These are phyloP conservation scores for Crossocerus cetratus DNA, from an alignment of 2,888 invertebrate species.

Conservation along the genomic window DNA sequence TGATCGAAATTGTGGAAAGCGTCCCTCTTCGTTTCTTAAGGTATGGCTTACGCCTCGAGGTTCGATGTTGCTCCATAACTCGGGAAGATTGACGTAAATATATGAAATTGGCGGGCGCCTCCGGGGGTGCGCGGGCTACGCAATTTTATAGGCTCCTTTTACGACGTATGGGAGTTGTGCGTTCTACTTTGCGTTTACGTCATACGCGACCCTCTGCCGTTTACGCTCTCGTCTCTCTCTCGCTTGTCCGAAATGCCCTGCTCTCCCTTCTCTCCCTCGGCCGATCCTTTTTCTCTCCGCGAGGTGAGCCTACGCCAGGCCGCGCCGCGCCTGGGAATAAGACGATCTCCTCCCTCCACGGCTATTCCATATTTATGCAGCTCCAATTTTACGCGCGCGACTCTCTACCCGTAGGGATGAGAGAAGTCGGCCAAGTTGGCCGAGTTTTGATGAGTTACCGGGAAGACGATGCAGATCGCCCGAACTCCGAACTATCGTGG, in stretches of 20 bases:
- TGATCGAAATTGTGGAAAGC: no score
- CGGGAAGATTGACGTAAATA: conserved; percentile 57
- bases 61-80: conserved; percentile 47
- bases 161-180: conserved; percentile 71
- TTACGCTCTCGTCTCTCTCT: conserved; percentile 37
- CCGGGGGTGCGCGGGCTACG: conserved; percentile 30
- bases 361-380: conserved; percentile 13
- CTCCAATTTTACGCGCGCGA: neutral
- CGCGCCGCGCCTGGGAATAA: conserved; percentile 14
- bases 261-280: conserved; percentile 25
- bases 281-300: conserved; percentile 29
- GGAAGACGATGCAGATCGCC: neutral
- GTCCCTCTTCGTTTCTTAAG: neutral
- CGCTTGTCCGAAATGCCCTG: conserved; percentile 31
- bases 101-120: conserved; percentile 53
- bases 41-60: conserved; percentile 19
- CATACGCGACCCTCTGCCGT: conserved; percentile 61
- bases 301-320: conserved; percentile 18
- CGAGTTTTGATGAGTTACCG: neutral
- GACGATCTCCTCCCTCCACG: neutral
- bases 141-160: conserved; percentile 72
- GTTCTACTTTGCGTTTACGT: conserved; percentile 69
- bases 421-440: neutral
- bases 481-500: neutral
- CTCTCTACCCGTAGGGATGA: neutral